Evolutionary conservation across 1,140 invertebrate genomes (phyloP).

Genomic region (Scylla paramamosain): DNA sequence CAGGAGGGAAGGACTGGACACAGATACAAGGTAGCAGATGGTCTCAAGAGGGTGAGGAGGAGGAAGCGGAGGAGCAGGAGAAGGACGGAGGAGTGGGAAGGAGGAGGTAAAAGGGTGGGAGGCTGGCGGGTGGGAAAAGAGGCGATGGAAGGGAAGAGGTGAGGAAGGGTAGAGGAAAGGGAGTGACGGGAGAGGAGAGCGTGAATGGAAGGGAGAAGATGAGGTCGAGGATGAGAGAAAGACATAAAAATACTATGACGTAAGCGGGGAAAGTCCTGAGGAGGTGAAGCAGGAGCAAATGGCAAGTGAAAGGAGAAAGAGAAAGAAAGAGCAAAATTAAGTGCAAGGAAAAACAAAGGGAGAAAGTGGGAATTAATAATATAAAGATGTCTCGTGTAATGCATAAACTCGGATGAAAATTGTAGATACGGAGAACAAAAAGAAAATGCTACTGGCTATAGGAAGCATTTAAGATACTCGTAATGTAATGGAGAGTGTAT

Average conservation of each 20-base stretch:
- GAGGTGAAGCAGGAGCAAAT: background rate
- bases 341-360: background rate
- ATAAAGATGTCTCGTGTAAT: background rate
- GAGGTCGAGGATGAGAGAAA: background rate
- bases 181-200: background rate
- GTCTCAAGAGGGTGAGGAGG: constrained; percentile 5
- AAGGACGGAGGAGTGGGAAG: background rate
- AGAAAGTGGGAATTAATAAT: background rate
- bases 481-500: background rate
- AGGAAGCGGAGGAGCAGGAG: constrained; percentile 67
- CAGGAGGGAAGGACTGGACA: background rate
- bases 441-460: background rate
- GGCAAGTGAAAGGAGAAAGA: background rate
- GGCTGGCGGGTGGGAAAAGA: background rate
- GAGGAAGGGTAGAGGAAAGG: background rate
- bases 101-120: background rate
- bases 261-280: background rate
- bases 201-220: background rate
- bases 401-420: too few species aligned
- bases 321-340: constrained; percentile 10
- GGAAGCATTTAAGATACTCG: background rate
- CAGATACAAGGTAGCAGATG: background rate
- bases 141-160: background rate
- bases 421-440: background rate
- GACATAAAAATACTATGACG: background rate